Evolutionary conservation across 1,140 invertebrate genomes (phyloP).

Genomic region (Drosophila ohnishii): DNA sequence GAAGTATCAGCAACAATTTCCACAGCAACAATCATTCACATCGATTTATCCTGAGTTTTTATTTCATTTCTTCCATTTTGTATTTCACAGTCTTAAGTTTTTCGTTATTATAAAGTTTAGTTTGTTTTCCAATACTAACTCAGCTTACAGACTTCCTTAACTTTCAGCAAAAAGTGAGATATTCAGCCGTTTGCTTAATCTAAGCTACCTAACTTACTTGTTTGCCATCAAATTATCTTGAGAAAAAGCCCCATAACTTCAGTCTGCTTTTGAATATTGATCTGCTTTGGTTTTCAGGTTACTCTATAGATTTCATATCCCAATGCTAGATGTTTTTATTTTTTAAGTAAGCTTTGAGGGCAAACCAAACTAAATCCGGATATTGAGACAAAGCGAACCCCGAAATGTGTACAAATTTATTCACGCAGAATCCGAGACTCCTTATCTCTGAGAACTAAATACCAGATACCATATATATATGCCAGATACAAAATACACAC

Average conservation of each 20-base stretch:
- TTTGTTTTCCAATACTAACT: slow-evolving; percentile 2
- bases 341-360: slow-evolving; percentile 11
- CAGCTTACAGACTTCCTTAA: slow-evolving; percentile 31
- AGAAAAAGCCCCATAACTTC: not conserved
- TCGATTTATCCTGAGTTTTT: slow-evolving; percentile 23
- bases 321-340: not conserved
- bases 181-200: slow-evolving; percentile 1
- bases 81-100: not conserved
- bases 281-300: slow-evolving; percentile 1
- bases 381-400: slow-evolving; percentile 22
- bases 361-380: slow-evolving; percentile 4
- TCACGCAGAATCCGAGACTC: slow-evolving; percentile 30
- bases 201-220: slow-evolving; percentile 4
- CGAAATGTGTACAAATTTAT: slow-evolving; percentile 41
- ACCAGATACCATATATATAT: slow-evolving; percentile 50
- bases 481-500: slow-evolving; percentile 52
- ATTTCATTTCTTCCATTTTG: slow-evolving; percentile 1
- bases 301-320: not conserved
- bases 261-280: not conserved
- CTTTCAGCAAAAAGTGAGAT: slow-evolving; percentile 2
- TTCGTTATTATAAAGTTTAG: slow-evolving; percentile 1
- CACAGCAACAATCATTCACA: slow-evolving; percentile 58
- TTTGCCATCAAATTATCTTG: not conserved
- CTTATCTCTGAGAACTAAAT: slow-evolving; percentile 39
- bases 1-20: slow-evolving; percentile 46